Base-by-base conservation (phyloP, 2,113 vertebrate genomes). In the Seriola quinqueradiata region DNA sequence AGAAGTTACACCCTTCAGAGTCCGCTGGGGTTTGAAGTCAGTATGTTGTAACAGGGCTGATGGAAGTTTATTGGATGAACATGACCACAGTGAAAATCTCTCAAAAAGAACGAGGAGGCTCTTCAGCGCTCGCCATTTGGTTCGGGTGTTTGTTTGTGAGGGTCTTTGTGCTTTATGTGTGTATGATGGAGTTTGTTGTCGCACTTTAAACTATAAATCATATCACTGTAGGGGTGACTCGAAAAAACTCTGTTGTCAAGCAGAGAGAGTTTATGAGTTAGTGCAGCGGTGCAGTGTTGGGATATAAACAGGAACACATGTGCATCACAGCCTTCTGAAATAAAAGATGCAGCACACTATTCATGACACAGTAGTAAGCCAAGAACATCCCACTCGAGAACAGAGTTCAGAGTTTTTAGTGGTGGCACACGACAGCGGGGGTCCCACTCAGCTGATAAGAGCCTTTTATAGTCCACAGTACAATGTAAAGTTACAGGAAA, bases 361-460 rank as follows among this genome's bases (percentile, higher is more conserved):
- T 72, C 44, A 81, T 66, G 2, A 14, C 34, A 63, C 10, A 21
- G 38, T 32, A 11, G 50, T 72, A 16, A 59, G 40, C 50, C 28
- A 8, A 44, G 57, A 69, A 60, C 14, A 42, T 23, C 34, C 74
- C 70, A 36, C 23, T 38, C 5, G 46, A 77, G 75, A 71, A 60
- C 14, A 42, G 36, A 65, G 79, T 40, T 74, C 14, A 42, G 36
- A 65, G 79, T 40, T 74, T 79, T 77, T 21, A 42, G 42, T 25
- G n/a, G 38, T 40, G 54, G 40, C 16, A 52, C 16, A 44, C 36
- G 28, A 11, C 40, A 32, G 8, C 6, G 21, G 21, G 75, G 78
- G 48, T 76, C 81, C 5, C 36, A n/a, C n/a, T 81, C 61, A 68
- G 69, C 75, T 63, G 63, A 79, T 57, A 28, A 55, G 2, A 70